phyloP scores from a whole-genome alignment of 2,888 invertebrate genomes.

The Lasioglossum oenotherae region DNA sequence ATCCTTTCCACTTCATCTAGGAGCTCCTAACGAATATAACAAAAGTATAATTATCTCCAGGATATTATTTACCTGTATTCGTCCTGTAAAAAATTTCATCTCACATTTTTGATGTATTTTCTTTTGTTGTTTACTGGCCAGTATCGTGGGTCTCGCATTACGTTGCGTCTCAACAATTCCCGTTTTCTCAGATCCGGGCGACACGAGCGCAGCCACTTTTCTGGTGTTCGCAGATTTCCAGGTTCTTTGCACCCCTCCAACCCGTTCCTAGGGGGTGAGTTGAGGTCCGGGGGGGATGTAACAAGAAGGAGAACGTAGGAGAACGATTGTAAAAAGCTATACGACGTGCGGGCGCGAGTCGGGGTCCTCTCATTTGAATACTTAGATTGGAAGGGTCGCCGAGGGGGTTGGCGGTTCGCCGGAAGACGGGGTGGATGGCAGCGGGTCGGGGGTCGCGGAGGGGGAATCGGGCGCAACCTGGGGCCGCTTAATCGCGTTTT shows the following conservation, averaged over 20 bases:
- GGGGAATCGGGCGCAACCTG: conserved; percentile 53
- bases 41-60: neutral
- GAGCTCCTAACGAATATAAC: neutral
- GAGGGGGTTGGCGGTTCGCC: conserved; percentile 60
- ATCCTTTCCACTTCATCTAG: neutral
- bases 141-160: too few relatives aligned
- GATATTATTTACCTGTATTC: too few relatives aligned
- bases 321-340: conserved; percentile 80
- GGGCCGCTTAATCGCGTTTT: conserved; percentile 83
- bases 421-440: conserved; percentile 48
- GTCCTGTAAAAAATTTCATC: too few relatives aligned
- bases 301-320: conserved; percentile 62
- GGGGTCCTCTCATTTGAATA: conserved; percentile 83
- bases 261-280: neutral
- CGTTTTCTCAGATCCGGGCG: neutral
- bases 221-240: conserved; percentile 56
- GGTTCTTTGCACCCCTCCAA: conserved; percentile 10
- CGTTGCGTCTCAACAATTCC: neutral
- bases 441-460: conserved; percentile 40
- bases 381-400: conserved; percentile 83
- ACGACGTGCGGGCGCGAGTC: conserved; percentile 74
- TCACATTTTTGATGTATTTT: too few relatives aligned
- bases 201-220: conserved; percentile 17
- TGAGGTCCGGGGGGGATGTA: conserved; percentile 40
- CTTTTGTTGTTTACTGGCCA: too few relatives aligned